Evolutionary conservation across 2,797 vertebrate species (phyloP).

Genomic region (Chelmon rostratus): DNA sequence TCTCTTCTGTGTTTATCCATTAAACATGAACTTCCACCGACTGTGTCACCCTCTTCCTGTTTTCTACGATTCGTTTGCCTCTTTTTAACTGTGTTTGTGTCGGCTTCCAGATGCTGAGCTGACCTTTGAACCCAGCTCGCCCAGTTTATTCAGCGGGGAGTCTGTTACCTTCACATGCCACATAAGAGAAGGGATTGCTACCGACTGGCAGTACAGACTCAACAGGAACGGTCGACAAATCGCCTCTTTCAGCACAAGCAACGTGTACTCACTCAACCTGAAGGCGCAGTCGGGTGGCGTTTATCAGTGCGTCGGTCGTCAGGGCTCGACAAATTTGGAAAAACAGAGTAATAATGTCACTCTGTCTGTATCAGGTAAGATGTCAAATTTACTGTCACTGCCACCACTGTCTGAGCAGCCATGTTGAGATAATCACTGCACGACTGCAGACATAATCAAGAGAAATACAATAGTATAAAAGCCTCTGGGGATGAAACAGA

Average conservation of each 20-base stretch:
- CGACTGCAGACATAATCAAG: too few species aligned
- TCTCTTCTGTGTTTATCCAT: background rate
- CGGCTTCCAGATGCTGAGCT: background rate
- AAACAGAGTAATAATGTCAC: background rate
- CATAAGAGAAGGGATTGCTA: background rate
- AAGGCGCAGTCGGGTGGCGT: background rate
- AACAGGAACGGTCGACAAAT: background rate
- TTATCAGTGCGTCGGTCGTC: background rate
- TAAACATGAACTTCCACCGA: background rate
- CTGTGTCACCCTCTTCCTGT: background rate
- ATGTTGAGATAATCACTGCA: too few species aligned
- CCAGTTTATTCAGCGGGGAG: constrained; percentile 30
- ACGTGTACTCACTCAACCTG: background rate
- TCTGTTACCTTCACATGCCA: constrained; percentile 42
- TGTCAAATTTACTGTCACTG: background rate
- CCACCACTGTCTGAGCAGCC: too few species aligned
- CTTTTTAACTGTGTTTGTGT: too few species aligned
- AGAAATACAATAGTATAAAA: too few species aligned
- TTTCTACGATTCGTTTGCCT: too few species aligned
- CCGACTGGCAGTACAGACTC: background rate
- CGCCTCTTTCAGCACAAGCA: background rate
- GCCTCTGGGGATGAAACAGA: too few species aligned
- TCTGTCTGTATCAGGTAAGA: background rate
- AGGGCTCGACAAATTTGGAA: background rate
- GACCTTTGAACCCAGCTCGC: background rate